Conservation (phyloP, 1,140 invertebrate species). For the Eupeodes corollae region DNA sequence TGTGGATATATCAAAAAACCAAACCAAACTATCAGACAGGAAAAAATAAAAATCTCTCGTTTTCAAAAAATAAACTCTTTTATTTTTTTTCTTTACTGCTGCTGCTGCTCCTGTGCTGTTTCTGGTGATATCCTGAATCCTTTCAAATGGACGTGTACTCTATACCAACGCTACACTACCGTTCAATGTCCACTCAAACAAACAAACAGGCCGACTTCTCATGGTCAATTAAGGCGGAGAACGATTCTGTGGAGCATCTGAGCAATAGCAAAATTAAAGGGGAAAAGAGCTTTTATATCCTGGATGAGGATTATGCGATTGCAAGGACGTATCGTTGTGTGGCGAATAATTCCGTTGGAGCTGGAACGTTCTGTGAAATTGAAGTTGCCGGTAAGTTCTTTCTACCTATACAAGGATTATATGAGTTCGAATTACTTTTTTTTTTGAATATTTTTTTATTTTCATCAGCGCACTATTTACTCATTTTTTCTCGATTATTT, state of each 20-base stretch:
- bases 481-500: slow-evolving; percentile 11
- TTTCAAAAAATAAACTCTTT: no score
- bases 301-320: slow-evolving; percentile 28
- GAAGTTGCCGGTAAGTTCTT: slow-evolving; percentile 58
- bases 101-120: no score
- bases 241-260: slow-evolving; percentile 54
- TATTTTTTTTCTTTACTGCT: no score
- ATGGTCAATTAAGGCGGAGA: slow-evolving; percentile 74
- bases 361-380: slow-evolving; percentile 58
- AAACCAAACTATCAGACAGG: no score
- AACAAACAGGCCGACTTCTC: slow-evolving; percentile 50
- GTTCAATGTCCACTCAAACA: no score
- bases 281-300: slow-evolving; percentile 23
- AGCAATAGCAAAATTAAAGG: slow-evolving; percentile 14
- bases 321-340: slow-evolving; percentile 68
- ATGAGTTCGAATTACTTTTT: neutral
- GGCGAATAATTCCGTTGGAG: slow-evolving; percentile 73
- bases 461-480: neutral
- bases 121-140: no score
- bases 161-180: no score
- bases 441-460: neutral
- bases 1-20: neutral
- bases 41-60: slow-evolving; percentile 1
- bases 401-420: neutral
- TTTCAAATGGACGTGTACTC: no score